Base-by-base conservation (phyloP, 2,113 vertebrate genomes). In the Rhinopithecus roxellana region DNA sequence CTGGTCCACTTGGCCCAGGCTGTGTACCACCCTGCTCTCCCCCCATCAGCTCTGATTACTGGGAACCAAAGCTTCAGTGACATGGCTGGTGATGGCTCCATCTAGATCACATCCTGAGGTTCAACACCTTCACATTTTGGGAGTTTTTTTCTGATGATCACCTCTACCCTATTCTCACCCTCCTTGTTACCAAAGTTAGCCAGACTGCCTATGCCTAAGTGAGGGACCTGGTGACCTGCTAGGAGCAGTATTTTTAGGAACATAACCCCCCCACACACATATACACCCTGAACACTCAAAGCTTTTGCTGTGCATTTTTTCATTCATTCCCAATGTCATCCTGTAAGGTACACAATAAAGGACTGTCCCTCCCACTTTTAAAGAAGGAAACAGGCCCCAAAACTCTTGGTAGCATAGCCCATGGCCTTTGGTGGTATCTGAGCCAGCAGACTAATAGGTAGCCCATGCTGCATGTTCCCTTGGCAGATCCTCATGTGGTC, bases 181-280 rank as follows among this genome's bases (percentile, higher is more conserved):
- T 18, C 11, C 48, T 87, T 57, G 50, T 43, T 30, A 59, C 67
- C 43, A 85, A 25, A 43, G 32, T 45, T 50, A 74, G 3, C 45
- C 12, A 16, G 61, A 82, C 5, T 22, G 8, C 20, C 82, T 27
- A 25, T 22, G 10, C 25, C 87, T 27, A 30, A 69, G 1, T 1
- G 8, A 52, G 32, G 12, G 1, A 35, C 38, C 59, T 79, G 43
- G 89, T 75, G 78, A 32, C 77, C 70, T 40, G 3, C 17, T 61
- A 32, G 50, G 43, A 78, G 22, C 25, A 55, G 69, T 7, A 64
- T 78, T 12, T 67, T 61, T 52, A 78, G 50, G 38, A 16, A 14
- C 14, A 38, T 27, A 59, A 22, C 3, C 16, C 16, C 48, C 1
- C 16, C 2, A 0, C 12, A 50, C 2, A 64, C 12, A 22, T 35